Base-by-base conservation (phyloP, 2,888 invertebrate species). In the Rhyacophila evoluta region DNA sequence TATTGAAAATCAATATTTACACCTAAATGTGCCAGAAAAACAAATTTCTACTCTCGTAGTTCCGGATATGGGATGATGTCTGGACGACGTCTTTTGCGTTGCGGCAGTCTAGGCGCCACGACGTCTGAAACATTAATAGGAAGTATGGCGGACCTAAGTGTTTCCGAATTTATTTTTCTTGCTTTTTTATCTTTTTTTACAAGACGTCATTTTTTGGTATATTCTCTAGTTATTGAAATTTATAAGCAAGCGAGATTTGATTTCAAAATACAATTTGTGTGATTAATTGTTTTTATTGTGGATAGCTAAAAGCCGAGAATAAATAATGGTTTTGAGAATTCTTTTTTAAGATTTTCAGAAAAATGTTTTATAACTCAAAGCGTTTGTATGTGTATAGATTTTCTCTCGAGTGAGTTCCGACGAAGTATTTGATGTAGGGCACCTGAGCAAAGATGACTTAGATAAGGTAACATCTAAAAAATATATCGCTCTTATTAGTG, bases 61-160 rank as follows among this genome's bases (percentile, higher is more conserved):
- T 8, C 10, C 25, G 55, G 55, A 19, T 25, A 55, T 55, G 55
- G 19, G 55, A 55, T 55, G 55, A 55, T 55, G n/a, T 55, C 19
- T 55, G 55, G 55, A 55, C 55, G 55, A 55, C 55, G 55, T 55
- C 55, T 55, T 55, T 10, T 55, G 55, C 19, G 2, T 55, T 55
- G 55, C 55, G 55, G 55, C 15, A 19, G 19, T 19, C 55, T 8
- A 8, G 55, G 55, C 55, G 55, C 55, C 55, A 19, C 15, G 55
- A 55, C 55, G 55, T 55, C 55, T 55, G 8, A 19, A 25, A 55
- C 55, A 55, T 55, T 55, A 55, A 55, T 55, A 55, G 55, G 55
- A 55, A 55, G 55, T 55, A 55, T 55, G 55, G 25, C 15, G 55
- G 55, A 19, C 19, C 55, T 55, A 55, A 55, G 55, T 55, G 55